Evolutionary conservation across 1,140 invertebrate genomes (phyloP), one percentile per base, ranked within the genome.

Genomic region (Sycophila sp.): DNA sequence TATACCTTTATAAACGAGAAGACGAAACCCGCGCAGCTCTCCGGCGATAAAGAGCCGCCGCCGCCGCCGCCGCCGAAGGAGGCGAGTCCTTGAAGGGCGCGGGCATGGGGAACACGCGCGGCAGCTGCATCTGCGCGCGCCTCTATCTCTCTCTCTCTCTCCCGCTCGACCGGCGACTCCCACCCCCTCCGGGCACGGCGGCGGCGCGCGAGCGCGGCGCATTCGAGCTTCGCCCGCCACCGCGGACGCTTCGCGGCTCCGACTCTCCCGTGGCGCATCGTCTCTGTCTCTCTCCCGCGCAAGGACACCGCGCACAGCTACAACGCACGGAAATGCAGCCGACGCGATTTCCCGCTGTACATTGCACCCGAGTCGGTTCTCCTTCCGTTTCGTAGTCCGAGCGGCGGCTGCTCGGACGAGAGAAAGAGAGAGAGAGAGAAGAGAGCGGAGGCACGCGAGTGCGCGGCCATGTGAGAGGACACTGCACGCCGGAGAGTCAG

Each of bases 221-320:
- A 69, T 47, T 69, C 58, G 58, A 69, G 34, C 34, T 24, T 62
- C 58, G 67, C 17, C 47, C 67, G 36, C 36, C 58, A 49, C 19
- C 45, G 58, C 22, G 67, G 17, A 62, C 17, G 42, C n/a, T 42
- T 42, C n/a, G 17, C 19, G 4, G 19, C 19, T 42, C 17, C 40
- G n/a, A n/a, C n/a, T 2, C 13, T 42, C 1, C 17, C 5, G 13
- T 42, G n/a, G n/a, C 8, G 45, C n/a, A n/a, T n/a, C n/a, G n/a
- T n/a, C 47, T 30, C 26, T 4, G 19, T 53, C 8, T 30, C 8
- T 8, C 2, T 51, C 47, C 8, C 10, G n/a, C 15, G 17, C 24
- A 28, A 36, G 30, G n/a, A n/a, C n/a, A n/a, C n/a, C n/a, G n/a
- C n/a, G n/a, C n/a, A n/a, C n/a, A n/a, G n/a, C n/a, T n/a, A n/a